Evolutionary conservation across 2,888 invertebrate species (phyloP).

Genomic region (Sthenelais limicola): DNA sequence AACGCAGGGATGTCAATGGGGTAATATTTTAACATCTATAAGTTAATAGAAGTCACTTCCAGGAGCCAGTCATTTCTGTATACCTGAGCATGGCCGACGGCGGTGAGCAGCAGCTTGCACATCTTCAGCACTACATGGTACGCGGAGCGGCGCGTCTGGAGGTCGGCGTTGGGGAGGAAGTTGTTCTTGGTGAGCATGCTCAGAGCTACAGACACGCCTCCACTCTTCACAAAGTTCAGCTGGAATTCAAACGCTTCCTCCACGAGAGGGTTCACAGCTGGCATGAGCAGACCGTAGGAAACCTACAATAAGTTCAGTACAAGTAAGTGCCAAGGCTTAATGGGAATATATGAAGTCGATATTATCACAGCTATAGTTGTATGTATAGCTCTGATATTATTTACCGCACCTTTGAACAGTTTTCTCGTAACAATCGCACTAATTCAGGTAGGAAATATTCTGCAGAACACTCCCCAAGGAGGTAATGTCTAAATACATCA

Average conservation of each 20-base stretch:
- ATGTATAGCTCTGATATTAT: too few relatives aligned
- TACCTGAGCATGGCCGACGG: conserved; percentile 82
- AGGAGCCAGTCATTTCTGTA: too few relatives aligned
- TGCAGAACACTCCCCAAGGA: too few relatives aligned
- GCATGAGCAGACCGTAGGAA: conserved; percentile 92
- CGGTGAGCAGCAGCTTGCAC: conserved; percentile 89
- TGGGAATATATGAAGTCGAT: too few relatives aligned
- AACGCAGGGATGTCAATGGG: too few relatives aligned
- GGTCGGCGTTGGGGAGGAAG: conserved; percentile 85
- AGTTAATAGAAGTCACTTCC: too few relatives aligned
- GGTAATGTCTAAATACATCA: too few relatives aligned
- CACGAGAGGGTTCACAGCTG: conserved; percentile 79
- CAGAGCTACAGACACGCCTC: conserved; percentile 75
- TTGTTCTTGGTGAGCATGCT: conserved; percentile 89
- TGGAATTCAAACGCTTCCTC: conserved; percentile 80
- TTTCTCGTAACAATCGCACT: too few relatives aligned
- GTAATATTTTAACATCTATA: too few relatives aligned
- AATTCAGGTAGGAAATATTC: too few relatives aligned
- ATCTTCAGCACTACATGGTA: conserved; percentile 90
- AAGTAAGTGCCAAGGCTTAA: background rate
- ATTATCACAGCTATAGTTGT: too few relatives aligned
- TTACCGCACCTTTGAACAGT: too few relatives aligned
- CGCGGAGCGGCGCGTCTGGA: conserved; percentile 83
- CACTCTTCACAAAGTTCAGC: conserved; percentile 76
- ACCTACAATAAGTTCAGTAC: conserved; percentile 75